Percentiles rank a stretch among this genome's conserved stretches.
Conservation (phyloP, 2,888 invertebrate species). For the Diaprepes abbreviatus region DNA sequence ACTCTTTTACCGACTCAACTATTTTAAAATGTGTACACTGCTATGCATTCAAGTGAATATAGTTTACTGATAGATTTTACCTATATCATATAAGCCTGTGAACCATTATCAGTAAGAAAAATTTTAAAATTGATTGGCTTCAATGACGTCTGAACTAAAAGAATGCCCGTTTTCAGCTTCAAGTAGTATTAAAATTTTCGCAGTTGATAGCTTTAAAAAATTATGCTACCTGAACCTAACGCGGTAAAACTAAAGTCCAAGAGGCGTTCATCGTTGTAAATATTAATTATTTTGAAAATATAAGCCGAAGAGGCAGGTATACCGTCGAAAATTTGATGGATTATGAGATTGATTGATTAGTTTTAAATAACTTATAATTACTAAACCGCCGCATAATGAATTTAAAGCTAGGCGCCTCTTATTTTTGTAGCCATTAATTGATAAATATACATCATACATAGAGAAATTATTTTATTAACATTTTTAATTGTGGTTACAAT, state of each 20-base stretch:
- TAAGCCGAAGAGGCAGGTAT: slow-evolving; percentile 49
- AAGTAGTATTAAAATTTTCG: no score
- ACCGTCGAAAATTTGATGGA: slow-evolving; percentile 58
- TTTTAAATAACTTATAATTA: slow-evolving; percentile 58
- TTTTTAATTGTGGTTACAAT: no score
- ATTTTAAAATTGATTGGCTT: no score
- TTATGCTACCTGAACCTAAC: background rate
- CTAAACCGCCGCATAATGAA: slow-evolving; percentile 54
- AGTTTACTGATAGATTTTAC: no score
- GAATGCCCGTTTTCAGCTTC: no score
- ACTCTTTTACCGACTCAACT: no score
- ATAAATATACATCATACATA: background rate
- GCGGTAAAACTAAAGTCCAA: background rate
- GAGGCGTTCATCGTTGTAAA: slow-evolving; percentile 14
- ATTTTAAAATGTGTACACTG: no score
- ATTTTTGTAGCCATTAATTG: background rate
- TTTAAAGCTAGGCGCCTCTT: slow-evolving; percentile 47
- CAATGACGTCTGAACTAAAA: no score
- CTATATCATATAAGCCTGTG: no score
- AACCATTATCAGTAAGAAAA: no score
- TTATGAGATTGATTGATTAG: slow-evolving; percentile 59
- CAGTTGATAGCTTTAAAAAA: background rate
- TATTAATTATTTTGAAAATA: slow-evolving; percentile 28
- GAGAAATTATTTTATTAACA: background rate
- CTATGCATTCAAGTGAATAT: no score